Evolutionary conservation across 2,113 vertebrate species (phyloP).

Genomic region (Spheniscus mendiculus): DNA sequence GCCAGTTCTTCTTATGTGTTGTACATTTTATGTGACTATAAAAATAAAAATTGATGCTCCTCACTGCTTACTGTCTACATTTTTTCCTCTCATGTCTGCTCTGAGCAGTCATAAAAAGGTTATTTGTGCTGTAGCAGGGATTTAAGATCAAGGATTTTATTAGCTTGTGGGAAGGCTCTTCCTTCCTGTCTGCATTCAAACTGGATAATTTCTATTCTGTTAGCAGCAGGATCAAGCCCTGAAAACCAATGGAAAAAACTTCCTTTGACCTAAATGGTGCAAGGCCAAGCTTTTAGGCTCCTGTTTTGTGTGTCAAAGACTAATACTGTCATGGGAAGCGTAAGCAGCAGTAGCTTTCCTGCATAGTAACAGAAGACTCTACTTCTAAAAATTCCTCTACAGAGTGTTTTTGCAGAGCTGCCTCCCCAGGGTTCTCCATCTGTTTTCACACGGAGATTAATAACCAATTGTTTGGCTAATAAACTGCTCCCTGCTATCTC

Average conservation of each 20-base stretch:
- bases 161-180: conserved; percentile 3
- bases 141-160: conserved; percentile 49
- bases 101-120: conserved; percentile 29
- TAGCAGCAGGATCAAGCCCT: conserved; percentile 7
- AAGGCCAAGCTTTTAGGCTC: conserved; percentile 36
- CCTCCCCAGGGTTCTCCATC: conserved; percentile 36
- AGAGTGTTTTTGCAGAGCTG: background rate
- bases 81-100: conserved; percentile 25
- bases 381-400: conserved; percentile 57
- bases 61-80: background rate
- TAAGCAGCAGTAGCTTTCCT: conserved; percentile 23
- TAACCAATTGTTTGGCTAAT: conserved; percentile 53
- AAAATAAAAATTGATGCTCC: conserved; percentile 46
- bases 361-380: conserved; percentile 51
- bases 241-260: conserved; percentile 1
- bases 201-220: background rate
- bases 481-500: background rate
- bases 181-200: conserved; percentile 1
- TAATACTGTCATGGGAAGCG: background rate
- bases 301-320: conserved; percentile 11
- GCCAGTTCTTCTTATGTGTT: background rate
- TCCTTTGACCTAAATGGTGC: conserved; percentile 48
- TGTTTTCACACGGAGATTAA: conserved; percentile 35
- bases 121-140: background rate
- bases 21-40: conserved; percentile 27